Conservation (phyloP, 2,797 vertebrate species). For the Tachyglossus aculeatus region DNA sequence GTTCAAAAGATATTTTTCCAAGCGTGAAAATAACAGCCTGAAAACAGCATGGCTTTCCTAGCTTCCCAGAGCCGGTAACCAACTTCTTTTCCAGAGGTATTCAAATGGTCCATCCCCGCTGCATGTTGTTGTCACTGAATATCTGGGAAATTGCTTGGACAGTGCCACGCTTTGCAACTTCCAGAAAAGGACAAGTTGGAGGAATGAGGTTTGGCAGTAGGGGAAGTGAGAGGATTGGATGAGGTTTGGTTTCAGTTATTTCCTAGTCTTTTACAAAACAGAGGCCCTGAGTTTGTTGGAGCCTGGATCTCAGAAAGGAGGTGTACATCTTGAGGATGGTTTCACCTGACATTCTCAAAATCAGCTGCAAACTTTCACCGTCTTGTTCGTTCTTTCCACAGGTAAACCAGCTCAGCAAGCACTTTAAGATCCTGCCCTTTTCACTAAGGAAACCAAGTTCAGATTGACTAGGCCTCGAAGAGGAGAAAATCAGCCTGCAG, state of each 20-base stretch:
- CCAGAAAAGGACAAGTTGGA: too few relatives aligned
- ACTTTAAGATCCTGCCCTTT: slow-evolving; percentile 93
- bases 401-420: slow-evolving; percentile 92
- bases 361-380: background rate
- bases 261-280: background rate
- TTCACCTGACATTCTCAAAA: slow-evolving; percentile 1
- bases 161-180: too few relatives aligned
- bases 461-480: slow-evolving; percentile 90
- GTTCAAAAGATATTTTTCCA: too few relatives aligned
- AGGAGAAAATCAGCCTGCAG: slow-evolving; percentile 84
- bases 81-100: too few relatives aligned
- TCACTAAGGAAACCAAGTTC: slow-evolving; percentile 89
- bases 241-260: background rate
- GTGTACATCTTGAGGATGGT: background rate
- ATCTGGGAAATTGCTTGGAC: too few relatives aligned
- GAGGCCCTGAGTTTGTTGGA: background rate
- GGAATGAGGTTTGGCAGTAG: too few relatives aligned
- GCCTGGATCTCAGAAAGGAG: background rate
- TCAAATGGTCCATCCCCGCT: too few relatives aligned
- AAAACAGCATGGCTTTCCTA: too few relatives aligned
- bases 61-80: too few relatives aligned
- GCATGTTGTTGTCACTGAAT: too few relatives aligned
- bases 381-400: slow-evolving; percentile 57
- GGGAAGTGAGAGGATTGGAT: too few relatives aligned
- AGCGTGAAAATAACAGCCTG: too few relatives aligned